Conservation (phyloP, 35 echinoderm and acorn worm species). For the Apostichopus parvimensis region DNA sequence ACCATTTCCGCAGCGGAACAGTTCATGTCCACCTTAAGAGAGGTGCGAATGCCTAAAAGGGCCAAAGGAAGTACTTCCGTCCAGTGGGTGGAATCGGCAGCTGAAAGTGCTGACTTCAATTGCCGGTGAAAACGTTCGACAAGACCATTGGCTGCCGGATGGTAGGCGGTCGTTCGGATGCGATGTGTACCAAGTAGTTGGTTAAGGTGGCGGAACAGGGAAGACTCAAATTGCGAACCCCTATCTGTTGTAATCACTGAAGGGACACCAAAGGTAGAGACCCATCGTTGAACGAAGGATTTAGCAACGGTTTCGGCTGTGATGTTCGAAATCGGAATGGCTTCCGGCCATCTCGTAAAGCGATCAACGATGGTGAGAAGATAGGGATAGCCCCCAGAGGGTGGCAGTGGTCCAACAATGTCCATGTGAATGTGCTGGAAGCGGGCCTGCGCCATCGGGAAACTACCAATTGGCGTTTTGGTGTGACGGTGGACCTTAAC, state of each 20-base stretch:
- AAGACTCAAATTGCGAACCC: constrained; percentile 51
- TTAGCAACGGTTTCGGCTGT: constrained; percentile 50
- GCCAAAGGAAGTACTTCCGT: constrained; percentile 27
- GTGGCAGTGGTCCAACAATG: constrained; percentile 71
- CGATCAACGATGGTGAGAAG: constrained; percentile 72
- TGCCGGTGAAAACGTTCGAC: not conserved
- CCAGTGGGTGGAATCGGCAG: not conserved
- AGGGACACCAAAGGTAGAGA: constrained; percentile 49
- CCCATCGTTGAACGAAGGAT: constrained; percentile 45
- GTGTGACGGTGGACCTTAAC: constrained; percentile 46
- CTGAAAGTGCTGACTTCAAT: not conserved
- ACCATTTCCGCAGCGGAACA: constrained; percentile 35
- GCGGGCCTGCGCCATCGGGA: constrained; percentile 6
- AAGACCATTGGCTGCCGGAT: constrained; percentile 54
- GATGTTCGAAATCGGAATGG: constrained; percentile 55
- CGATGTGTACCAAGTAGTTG: constrained; percentile 33
- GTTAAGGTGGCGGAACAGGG: constrained; percentile 8
- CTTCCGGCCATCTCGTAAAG: constrained; percentile 79
- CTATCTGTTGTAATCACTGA: constrained; percentile 45
- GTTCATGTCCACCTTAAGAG: not conserved
- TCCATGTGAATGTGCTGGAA: constrained; percentile 71
- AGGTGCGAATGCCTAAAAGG: constrained; percentile 1
- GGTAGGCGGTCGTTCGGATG: constrained; percentile 49
- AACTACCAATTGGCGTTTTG: constrained; percentile 53
- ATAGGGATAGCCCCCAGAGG: constrained; percentile 62